These are phyloP conservation scores for Baryphthengus martii DNA, from an alignment of 2,113 vertebrate genomes.

Conservation along the genomic window DNA sequence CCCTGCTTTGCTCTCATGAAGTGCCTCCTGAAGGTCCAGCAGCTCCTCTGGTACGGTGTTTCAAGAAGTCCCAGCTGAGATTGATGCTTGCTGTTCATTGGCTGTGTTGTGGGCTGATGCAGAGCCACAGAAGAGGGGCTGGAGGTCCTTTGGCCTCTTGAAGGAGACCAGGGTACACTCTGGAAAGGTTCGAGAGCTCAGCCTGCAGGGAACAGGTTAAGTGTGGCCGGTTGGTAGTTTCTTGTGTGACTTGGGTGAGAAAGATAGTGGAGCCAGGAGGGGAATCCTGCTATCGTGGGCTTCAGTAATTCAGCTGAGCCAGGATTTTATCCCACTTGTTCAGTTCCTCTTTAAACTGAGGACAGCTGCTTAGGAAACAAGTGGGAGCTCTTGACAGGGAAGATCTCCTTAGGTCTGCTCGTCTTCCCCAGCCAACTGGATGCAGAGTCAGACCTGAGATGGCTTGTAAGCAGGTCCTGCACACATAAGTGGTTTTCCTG, in stretches of 20 bases:
- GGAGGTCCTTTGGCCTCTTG: neutral
- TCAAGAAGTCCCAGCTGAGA: accelerated
- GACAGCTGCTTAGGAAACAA: neutral
- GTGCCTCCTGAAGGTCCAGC: neutral
- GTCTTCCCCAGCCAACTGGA: neutral
- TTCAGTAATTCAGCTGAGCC: neutral
- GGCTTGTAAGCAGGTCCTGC: neutral
- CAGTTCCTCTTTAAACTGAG: slow-evolving; percentile 4
- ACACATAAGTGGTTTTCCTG: neutral
- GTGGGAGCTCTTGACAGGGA: neutral
- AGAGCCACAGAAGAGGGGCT: neutral
- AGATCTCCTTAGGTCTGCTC: neutral
- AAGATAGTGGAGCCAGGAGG: neutral
- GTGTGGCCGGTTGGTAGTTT: neutral
- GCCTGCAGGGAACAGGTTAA: neutral
- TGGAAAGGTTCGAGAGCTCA: neutral
- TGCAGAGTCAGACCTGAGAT: neutral
- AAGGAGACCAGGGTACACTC: neutral
- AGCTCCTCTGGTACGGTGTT: neutral
- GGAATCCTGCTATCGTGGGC: neutral
- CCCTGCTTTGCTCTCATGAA: neutral
- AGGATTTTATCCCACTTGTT: neutral
- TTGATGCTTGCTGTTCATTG: neutral
- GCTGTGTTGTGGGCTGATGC: neutral
- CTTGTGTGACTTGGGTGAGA: neutral